Evolutionary conservation across 2,888 invertebrate species (phyloP).

Genomic region (Autographa pulchrina): DNA sequence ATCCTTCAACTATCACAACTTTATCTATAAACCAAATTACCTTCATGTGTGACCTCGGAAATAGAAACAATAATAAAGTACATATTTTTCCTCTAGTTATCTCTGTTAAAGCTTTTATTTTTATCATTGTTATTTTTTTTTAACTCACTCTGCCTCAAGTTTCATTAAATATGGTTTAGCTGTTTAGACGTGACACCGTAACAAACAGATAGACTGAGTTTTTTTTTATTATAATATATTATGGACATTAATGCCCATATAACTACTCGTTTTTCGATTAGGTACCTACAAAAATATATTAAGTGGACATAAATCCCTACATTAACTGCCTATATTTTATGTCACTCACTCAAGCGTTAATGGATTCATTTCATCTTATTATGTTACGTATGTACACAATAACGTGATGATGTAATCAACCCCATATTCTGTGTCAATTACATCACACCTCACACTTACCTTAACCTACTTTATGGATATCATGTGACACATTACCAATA

Average conservation of each 20-base stretch:
- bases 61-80: background rate
- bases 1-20: background rate
- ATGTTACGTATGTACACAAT: slow-evolving; percentile 34
- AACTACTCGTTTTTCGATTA: no score
- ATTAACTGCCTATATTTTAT: slow-evolving; percentile 55
- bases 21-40: background rate
- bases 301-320: slow-evolving; percentile 41
- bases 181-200: no score
- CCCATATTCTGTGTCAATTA: slow-evolving; percentile 9
- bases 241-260: no score
- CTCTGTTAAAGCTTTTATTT: no score
- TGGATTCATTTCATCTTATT: slow-evolving; percentile 49
- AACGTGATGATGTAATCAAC: slow-evolving; percentile 34
- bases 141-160: no score
- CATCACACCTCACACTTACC: background rate
- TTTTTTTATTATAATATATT: no score
- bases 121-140: no score
- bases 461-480: background rate
- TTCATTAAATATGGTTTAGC: no score
- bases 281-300: slow-evolving; percentile 22
- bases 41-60: background rate
- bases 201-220: no score
- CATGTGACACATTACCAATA: background rate
- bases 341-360: slow-evolving; percentile 50
- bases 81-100: no score